Evolutionary conservation across 2,888 invertebrate species (phyloP), one percentile per base, ranked within the genome.

Genomic region (Sympetrum striolatum): DNA sequence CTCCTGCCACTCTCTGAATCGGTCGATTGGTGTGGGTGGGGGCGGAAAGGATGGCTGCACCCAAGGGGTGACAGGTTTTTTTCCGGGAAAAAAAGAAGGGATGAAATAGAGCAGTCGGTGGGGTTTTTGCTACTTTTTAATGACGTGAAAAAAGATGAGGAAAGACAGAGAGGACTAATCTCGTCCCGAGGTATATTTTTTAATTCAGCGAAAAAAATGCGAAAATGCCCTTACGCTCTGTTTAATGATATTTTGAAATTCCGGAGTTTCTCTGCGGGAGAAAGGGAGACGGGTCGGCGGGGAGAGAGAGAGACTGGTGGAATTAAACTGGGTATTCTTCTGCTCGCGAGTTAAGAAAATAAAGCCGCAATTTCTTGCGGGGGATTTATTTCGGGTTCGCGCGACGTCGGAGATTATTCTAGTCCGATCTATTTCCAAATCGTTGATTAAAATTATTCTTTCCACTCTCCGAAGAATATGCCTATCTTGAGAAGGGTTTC

Each of bases 51-150:
- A 18, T 8, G 53, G 53, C 12, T 25, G 31, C 37, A 39, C 35
- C 14, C 37, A 22, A 60, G 86, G 86, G 58, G 37, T 35, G 86
- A 60, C 14, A 39, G 37, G n/a, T 44, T 44, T 44, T 44, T 44
- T 44, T 44, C 44, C 44, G 44, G 81, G 15, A 53, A 25, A 31
- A 31, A 31, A 53, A 60, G 14, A 53, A 35, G 82, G 25, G 82
- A 82, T 86, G 86, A 60, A 86, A 86, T 86, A 86, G 60, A 86
- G 86, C 60, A 86, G 60, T 86, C 86, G 86, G 60, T 64, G 60
- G 60, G 86, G 86, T 86, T 86, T 82, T 86, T 86, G 86, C 86
- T 86, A 86, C 86, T 60, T 86, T 86, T 86, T 86, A 86, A 86
- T 86, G 86, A 86, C 86, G 86, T 86, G 86, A 86, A 86, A 86